Base-by-base conservation (phyloP, 2,888 invertebrate genomes). In the Nymphalis c-album region DNA sequence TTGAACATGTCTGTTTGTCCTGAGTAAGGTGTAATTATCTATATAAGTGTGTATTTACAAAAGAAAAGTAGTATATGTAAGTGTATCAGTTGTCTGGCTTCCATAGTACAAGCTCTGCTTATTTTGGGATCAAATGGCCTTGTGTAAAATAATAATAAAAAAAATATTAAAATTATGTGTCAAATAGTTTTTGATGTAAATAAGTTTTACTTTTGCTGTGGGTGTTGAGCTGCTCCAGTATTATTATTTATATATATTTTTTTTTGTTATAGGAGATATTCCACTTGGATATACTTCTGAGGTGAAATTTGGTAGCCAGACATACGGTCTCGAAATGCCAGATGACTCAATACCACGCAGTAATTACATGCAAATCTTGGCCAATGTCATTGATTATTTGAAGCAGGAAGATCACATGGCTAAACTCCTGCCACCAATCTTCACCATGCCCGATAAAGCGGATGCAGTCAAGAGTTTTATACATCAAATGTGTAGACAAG, bases 201-300 rank as follows among this genome's bases (percentile, higher is more conserved):
- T 31, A 31, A 31, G 6, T 31, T 31, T 31, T 31, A 31, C 26
- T 31, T 31, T 31, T 31, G 26, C 26, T 31, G 6, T 6, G 26
- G 26, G 26, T 31, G 6, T 6, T 31, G 26, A 31, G 26, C 6
- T 5, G 26, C 26, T 31, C 26, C 26, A 1, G 6, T 31, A 31
- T 5, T 31, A 16, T 26, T 20, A 18, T 45, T 46, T 17, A 26
- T n/a, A 26, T 51, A 48, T 18, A 50, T 16, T 61, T 47, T 20
- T 35, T 51, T 13, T 57, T 50, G 16, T 73, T 70, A 17, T 71
- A 90, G 91, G 84, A 7, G 47, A 65, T 1, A 87, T 87, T 10
- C 91, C 91, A 0, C 67, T 83, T 0, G 91, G 91, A 0, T 92
- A 88, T 63, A 85, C 85, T 0, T 85, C 78, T 0, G 89, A 90